These are phyloP conservation scores for Megaleporinus macrocephalus DNA, from an alignment of 2,113 vertebrate genomes.

Conservation along the genomic window DNA sequence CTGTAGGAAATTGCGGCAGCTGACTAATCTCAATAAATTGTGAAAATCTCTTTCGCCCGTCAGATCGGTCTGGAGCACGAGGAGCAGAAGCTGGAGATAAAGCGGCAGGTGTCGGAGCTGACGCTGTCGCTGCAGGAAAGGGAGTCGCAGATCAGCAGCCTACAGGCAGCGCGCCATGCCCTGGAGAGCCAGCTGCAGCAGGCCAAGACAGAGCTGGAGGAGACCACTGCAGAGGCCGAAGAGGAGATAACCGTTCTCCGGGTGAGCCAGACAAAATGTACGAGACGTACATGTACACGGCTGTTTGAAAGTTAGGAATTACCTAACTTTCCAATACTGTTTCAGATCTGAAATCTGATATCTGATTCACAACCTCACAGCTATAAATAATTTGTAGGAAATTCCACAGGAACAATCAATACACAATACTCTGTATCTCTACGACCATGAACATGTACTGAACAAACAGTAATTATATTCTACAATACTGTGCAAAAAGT, in stretches of 20 bases:
- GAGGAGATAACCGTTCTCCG: conserved; percentile 97
- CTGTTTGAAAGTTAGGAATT: neutral
- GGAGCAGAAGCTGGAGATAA: conserved; percentile 95
- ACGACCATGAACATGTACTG: too few species aligned
- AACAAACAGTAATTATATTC: too few species aligned
- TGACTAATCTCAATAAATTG: neutral
- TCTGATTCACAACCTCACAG: too few species aligned
- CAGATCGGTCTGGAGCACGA: conserved; percentile 94
- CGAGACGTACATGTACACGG: neutral
- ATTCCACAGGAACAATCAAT: too few species aligned
- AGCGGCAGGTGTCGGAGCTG: conserved; percentile 92
- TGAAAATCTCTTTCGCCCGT: conserved; percentile 28
- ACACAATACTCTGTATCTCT: too few species aligned
- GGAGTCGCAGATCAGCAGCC: conserved; percentile 90
- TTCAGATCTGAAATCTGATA: too few species aligned
- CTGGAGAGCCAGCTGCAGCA: conserved; percentile 93
- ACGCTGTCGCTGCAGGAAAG: conserved; percentile 94
- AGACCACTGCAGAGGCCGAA: conserved; percentile 96
- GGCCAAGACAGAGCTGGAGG: conserved; percentile 95
- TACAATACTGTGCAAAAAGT: too few species aligned
- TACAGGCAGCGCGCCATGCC: conserved; percentile 88
- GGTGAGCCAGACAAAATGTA: conserved; percentile 72
- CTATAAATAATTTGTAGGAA: too few species aligned
- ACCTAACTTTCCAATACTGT: too few species aligned
- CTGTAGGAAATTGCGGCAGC: neutral